These are phyloP conservation scores for Microctenopoma lineatum DNA, from an alignment of 2,797 vertebrate genomes.

Conservation along the genomic window DNA sequence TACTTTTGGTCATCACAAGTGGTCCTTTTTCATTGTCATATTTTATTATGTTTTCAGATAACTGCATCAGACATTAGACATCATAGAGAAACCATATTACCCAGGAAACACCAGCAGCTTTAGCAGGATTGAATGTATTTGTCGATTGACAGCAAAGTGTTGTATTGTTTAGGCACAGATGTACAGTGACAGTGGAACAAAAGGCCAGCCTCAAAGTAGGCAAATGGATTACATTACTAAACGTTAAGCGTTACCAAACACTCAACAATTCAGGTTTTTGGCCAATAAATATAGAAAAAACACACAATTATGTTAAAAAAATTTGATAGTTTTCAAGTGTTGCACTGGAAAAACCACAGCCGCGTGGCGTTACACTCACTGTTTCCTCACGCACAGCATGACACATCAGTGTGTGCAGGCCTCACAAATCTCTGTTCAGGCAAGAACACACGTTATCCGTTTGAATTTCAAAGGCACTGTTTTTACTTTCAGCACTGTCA, in stretches of 20 bases:
- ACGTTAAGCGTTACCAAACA: constrained; percentile 65
- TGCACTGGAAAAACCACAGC: constrained; percentile 76
- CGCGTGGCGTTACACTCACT: constrained; percentile 64
- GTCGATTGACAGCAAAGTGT: constrained; percentile 39
- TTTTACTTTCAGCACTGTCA: constrained; percentile 72
- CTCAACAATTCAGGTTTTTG: constrained; percentile 65
- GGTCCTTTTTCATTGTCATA: constrained; percentile 62
- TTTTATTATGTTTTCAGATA: constrained; percentile 67
- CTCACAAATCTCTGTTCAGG: constrained; percentile 69
- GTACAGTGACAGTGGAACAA: constrained; percentile 50
- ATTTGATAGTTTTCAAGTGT: constrained; percentile 79
- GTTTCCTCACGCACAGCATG: constrained; percentile 79
- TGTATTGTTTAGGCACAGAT: constrained; percentile 66
- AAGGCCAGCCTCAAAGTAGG: constrained; percentile 71
- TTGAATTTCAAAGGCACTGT: constrained; percentile 75
- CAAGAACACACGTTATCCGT: constrained; percentile 62
- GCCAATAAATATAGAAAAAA: constrained; percentile 80
- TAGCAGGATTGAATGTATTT: constrained; percentile 37
- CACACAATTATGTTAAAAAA: constrained; percentile 59
- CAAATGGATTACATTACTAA: constrained; percentile 62
- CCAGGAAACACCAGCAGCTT: constrained; percentile 47
- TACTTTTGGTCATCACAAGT: constrained; percentile 77
- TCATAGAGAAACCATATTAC: constrained; percentile 47
- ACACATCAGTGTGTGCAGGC: constrained; percentile 67
- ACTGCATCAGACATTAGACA: constrained; percentile 62